Evolutionary conservation across 2,797 vertebrate species (phyloP), one percentile per base, ranked within the genome.

Genomic region (Iguana delicatissima): DNA sequence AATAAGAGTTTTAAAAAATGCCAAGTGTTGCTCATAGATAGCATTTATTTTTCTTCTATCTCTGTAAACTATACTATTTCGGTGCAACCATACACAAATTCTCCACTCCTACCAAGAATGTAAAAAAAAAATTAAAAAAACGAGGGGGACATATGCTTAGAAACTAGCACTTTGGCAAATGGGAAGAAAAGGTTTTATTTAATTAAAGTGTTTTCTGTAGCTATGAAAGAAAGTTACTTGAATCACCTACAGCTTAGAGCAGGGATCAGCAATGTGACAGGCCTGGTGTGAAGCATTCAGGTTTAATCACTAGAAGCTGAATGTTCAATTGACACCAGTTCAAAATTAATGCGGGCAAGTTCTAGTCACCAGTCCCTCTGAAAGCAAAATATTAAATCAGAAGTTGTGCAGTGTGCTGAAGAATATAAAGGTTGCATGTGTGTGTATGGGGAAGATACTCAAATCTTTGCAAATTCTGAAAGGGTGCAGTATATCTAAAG

Each of bases 181-280:
- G 26, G 35, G 42, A 79, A 74, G 80, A 64, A 52, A 55, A 74
- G 7, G 35, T 55, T 87, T 22, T 18, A 62, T 73, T 76, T 52
- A 84, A 83, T 57, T 50, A 86, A 91, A 89, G 84, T 10, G 84
- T 14, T 79, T 80, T 18, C 77, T 2, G 32, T 2, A 50, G 57
- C 92, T n/a, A 89, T 24, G 87, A 80, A 93, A 76, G 84, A 80
- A 85, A 93, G 82, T 12, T 83, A 91, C 84, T 32, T 50, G 84
- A 26, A 57, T 80, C 5, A 38, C 38, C 55, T 89, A 69, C 80
- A 88, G 62, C 88, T 91, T 93, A 89, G 83, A 87, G 87, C 69
- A 83, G 84, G 32, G 90, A 79, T 84, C 83, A 85, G 46, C 89
- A 76, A 89, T 88, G 91, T 93, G 32, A 52, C 22, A 59, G n/a